Base-by-base conservation (phyloP, 2,113 vertebrate species). In the Atractosteus spatula region DNA sequence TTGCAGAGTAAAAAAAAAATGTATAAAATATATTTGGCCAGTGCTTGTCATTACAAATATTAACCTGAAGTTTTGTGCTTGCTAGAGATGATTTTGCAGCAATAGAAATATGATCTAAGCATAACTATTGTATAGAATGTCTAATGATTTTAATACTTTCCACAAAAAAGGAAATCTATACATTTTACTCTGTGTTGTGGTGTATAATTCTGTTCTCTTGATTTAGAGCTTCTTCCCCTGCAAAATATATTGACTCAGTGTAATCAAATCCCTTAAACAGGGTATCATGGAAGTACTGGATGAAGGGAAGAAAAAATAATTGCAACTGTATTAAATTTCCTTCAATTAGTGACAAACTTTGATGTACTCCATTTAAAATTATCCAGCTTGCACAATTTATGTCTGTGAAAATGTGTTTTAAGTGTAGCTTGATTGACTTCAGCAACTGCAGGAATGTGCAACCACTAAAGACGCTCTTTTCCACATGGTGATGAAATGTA, bases 101-200 rank as follows among this genome's bases (percentile, higher is more conserved):
- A 29, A 29, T 29, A 29, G 17, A 29, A 29, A 29, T 29, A 29
- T 29, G 17, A 29, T 29, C 17, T 29, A 29, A 29, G 17, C 17
- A 29, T 29, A 29, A 29, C 17, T 29, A 29, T 29, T 29, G 47
- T 10, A 51, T 51, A 51, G 47, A 51, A 51, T 51, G 47, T 10
- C 4, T 51, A 51, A 51, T 51, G 17, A 51, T 14, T 68, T 51
- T 62, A 17, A 41, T 41, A 14, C 13, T 45, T 17, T 7, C 42
- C 76, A 69, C 61, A 74, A 73, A 73, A 68, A 59, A 71, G 79
- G 75, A 80, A 87, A 68, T 61, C 51, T 72, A 80, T 80, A 80
- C 65, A 70, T 43, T 75, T 69, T 55, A 79, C 72, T 79, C 77
- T 29, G 68, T 83, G 74, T 61, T 54, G 54, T 41, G 67, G 76